Base-by-base conservation (phyloP, 2,113 vertebrate genomes). In the Bostrychus sinensis region DNA sequence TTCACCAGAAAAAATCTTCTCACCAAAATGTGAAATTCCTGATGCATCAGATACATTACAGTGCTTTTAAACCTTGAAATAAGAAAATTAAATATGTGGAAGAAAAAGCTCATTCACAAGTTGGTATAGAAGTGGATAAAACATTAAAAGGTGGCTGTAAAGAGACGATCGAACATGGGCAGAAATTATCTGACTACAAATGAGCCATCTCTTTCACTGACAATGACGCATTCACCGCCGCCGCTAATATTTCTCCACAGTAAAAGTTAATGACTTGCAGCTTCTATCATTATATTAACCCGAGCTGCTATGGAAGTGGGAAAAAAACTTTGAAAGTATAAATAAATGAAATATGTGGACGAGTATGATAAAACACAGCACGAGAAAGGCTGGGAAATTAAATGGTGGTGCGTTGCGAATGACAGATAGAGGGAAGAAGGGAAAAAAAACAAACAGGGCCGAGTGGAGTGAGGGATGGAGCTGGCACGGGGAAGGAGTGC, bases 201-300 rank as follows among this genome's bases (percentile, higher is more conserved):
- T 66, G 53, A 75, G 56, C 13, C 45, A 22, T 65, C 50, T 69
- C 34, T 62, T 66, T 45, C 36, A 36, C 4, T 70, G 46, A 71
- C 25, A 59, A 50, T 61, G 54, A 72, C 42, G 59, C 13, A 5
- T 66, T 16, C 62, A 66, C 50, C 64, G 26, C 36, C n/a, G 5
- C 2, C 1, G 22, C 50, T 62, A 28, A 50, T 69, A 57, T 78
- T 64, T 66, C 19, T 22, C 23, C 20, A 13, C 25, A 22, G 43
- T 75, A 58, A 62, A 71, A 66, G 25, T 37, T 48, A 39, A 71
- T 74, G 54, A 67, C 14, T 46, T 41, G 38, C 10, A 61, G 28
- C 60, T 46, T 34, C 38, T 38, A 66, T 48, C 16, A 42, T 50
- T 56, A 53, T 38, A 69, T 54, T 28, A 46, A 37, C 37, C n/a